Base-by-base conservation (phyloP, 2,888 invertebrate genomes). In the Heteropelma amictum region DNA sequence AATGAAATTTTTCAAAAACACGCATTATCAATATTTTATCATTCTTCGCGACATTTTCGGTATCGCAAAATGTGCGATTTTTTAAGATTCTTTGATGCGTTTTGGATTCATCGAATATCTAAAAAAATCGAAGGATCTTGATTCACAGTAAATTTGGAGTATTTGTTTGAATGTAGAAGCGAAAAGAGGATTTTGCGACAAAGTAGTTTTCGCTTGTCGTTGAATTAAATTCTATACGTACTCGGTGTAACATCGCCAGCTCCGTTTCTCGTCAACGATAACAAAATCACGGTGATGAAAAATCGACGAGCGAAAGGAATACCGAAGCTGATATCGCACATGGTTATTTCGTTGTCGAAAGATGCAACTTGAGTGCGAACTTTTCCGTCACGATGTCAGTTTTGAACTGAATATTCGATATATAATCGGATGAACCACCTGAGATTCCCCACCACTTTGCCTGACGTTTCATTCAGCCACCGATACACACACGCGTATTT, bases 401-500 rank as follows among this genome's bases (percentile, higher is more conserved):
- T 64, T 64, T 49, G 72, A 67, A 86, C 82, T 85, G 80, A 80
- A 83, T 49, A 82, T 65, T 38, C 12, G 63, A 10, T 38, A 14
- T 26, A 6, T 8, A 26, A 58, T 33, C 8, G 38, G 26, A 63
- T 17, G 28, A 58, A 14, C n/a, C 42, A 14, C 30, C 38, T 26
- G 35, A 28, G 8, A 2, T n/a, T 40, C 53, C 14, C 71, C 40
- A 10, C 51, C 17, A 10, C 35, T 54, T 45, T 40, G 68, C 73
- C 21, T 38, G n/a, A n/a, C n/a, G n/a, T n/a, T n/a, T 12, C 51
- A 26, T 69, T 67, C 63, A 70, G 71, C 65, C 78, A 61, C 51
- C 76, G 35, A 21, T 73, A 80, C 82, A 82, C 85, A 80, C 72
- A 80, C 82, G 82, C 85, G 80, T 81, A 83, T 81, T 83, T 26